These are phyloP conservation scores for Channa maculata DNA, from an alignment of 2,113 vertebrate species.

Conservation along the genomic window DNA sequence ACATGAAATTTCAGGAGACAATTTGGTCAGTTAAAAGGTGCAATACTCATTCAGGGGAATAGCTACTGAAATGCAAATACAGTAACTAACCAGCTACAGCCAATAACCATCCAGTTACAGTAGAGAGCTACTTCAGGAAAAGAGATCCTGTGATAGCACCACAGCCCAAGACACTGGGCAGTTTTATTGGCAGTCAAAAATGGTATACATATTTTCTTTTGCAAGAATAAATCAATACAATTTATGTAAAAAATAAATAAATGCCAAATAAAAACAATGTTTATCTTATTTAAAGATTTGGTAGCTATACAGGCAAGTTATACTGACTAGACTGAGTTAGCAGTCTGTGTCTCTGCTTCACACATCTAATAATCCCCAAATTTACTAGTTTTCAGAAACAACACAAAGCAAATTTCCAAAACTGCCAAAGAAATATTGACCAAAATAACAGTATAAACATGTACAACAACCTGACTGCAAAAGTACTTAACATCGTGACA, in stretches of 20 bases:
- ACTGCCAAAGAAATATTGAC: conserved; percentile 4
- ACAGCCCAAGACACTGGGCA: conserved; percentile 53
- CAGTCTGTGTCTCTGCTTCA: not conserved
- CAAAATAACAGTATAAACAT: conserved; percentile 1
- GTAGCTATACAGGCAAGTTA: conserved; percentile 2
- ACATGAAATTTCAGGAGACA: too few relatives aligned
- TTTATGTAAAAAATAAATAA: conserved; percentile 57
- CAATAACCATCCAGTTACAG: conserved; percentile 1
- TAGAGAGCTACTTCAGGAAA: conserved; percentile 5
- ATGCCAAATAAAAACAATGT: conserved; percentile 46
- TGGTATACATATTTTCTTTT: conserved; percentile 28
- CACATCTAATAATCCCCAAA: conserved; percentile 6
- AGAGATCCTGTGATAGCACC: conserved; percentile 62
- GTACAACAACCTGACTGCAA: conserved; percentile 12
- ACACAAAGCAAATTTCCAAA: conserved; percentile 37
- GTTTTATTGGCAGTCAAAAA: conserved; percentile 66
- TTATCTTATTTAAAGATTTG: conserved; percentile 12
- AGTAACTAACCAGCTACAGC: not conserved
- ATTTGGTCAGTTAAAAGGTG: not conserved
- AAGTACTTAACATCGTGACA: not conserved
- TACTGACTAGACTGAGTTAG: not conserved
- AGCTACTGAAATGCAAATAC: conserved; percentile 11
- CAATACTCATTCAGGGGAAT: not conserved
- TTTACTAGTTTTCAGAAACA: conserved; percentile 15
- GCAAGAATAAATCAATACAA: conserved; percentile 62